A percentile compares a stretch with the other conserved stretches of the same genome.
Evolutionary conservation across 2,888 invertebrate species (phyloP).

Genomic region (Caenorhabditis sulstoni): DNA sequence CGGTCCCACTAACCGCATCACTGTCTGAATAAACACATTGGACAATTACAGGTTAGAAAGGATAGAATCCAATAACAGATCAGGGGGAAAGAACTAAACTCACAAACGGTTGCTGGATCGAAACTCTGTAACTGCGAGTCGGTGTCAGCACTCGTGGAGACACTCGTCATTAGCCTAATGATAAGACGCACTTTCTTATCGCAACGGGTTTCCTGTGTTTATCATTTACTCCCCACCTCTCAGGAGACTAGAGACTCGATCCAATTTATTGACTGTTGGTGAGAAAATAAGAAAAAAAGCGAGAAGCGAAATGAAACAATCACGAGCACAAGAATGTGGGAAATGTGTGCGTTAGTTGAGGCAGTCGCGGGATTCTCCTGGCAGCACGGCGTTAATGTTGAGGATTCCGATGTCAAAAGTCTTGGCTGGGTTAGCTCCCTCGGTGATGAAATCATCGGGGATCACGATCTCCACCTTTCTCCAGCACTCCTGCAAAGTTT

Average conservation of each 20-base stretch:
- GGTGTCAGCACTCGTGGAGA: slow-evolving; percentile 45
- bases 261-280: slow-evolving; percentile 36
- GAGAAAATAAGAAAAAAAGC: slow-evolving; percentile 17
- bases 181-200: slow-evolving; percentile 50
- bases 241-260: slow-evolving; percentile 14
- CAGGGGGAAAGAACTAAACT: slow-evolving; percentile 11
- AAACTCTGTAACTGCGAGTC: slow-evolving; percentile 39
- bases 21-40: slow-evolving; percentile 27
- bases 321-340: slow-evolving; percentile 17
- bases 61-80: background rate
- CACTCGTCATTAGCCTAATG: slow-evolving; percentile 56
- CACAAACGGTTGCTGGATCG: slow-evolving; percentile 33
- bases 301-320: slow-evolving; percentile 16
- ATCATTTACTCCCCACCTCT: slow-evolving; percentile 45
- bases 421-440: slow-evolving; percentile 68
- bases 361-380: slow-evolving; percentile 76
- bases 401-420: slow-evolving; percentile 75
- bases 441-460: slow-evolving; percentile 72
- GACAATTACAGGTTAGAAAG: slow-evolving; percentile 4
- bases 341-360: slow-evolving; percentile 62
- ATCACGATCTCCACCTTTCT: slow-evolving; percentile 74
- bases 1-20: slow-evolving; percentile 23
- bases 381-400: slow-evolving; percentile 73
- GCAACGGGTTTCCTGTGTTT: slow-evolving; percentile 40
- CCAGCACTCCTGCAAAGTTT: slow-evolving; percentile 73